Evolutionary conservation across 2,797 vertebrate species (phyloP).

Genomic region (Rhinoraja longicauda): DNA sequence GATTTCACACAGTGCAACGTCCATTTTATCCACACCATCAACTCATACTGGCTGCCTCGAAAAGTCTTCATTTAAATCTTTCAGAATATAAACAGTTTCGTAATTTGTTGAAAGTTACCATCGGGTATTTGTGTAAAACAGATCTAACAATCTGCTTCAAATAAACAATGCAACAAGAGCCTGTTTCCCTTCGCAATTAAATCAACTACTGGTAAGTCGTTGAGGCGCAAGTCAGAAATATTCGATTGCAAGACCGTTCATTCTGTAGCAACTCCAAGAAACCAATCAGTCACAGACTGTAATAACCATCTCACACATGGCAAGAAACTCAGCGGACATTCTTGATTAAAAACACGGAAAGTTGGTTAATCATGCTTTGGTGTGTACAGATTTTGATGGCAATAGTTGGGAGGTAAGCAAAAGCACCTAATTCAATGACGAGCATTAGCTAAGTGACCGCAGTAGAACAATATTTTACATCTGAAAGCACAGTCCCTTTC

Average conservation of each 20-base stretch:
- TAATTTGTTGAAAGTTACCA: not conserved
- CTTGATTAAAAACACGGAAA: not conserved
- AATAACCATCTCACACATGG: not conserved
- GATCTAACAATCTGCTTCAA: not conserved
- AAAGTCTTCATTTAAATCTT: not conserved
- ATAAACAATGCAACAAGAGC: not conserved
- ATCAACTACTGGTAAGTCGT: not conserved
- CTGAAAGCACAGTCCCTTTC: no score
- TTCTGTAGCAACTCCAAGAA: not conserved
- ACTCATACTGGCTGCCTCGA: not conserved
- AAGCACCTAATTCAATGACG: not conserved
- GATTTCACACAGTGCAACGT: not conserved
- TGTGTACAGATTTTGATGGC: not conserved
- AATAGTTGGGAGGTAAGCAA: no score
- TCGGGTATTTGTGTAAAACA: not conserved
- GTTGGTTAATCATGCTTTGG: not conserved
- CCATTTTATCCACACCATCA: not conserved
- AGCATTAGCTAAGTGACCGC: no score
- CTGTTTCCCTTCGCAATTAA: not conserved
- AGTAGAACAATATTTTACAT: not conserved
- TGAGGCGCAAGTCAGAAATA: not conserved
- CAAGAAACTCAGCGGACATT: not conserved
- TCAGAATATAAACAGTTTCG: not conserved
- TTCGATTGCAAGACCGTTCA: not conserved
- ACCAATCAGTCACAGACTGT: not conserved